These are phyloP conservation scores for Panulirus ornatus DNA, from an alignment of 1,140 invertebrate genomes.

Conservation along the genomic window DNA sequence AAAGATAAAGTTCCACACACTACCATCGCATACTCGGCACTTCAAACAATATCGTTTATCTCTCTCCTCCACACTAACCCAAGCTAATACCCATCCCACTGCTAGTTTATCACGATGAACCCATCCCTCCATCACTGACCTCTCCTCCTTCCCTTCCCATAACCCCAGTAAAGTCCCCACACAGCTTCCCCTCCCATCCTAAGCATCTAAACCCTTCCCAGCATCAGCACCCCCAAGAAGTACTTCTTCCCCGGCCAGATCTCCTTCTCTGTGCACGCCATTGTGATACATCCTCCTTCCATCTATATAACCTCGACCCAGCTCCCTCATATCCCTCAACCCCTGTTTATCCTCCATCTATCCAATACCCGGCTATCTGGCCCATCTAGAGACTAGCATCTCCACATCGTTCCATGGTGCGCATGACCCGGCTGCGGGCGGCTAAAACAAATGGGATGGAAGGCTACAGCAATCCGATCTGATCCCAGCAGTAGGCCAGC, in stretches of 20 bases:
- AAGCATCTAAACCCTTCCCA: not conserved
- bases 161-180: too few species aligned
- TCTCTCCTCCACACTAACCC: too few species aligned
- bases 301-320: conserved; percentile 8
- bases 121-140: not conserved
- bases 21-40: too few species aligned
- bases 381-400: conserved; percentile 53
- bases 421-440: conserved; percentile 1
- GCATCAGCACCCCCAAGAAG: conserved; percentile 19
- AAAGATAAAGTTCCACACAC: too few species aligned
- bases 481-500: conserved; percentile 42
- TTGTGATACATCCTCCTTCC: not conserved
- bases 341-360: conserved; percentile 45
- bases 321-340: conserved; percentile 15
- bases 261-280: not conserved
- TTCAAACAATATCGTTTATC: too few species aligned
- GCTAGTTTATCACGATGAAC: not conserved
- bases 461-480: conserved; percentile 45
- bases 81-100: too few species aligned
- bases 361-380: conserved; percentile 34
- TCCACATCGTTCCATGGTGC: conserved; percentile 10
- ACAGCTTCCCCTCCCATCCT: not conserved
- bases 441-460: conserved; percentile 56
- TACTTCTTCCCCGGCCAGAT: not conserved
- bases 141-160: not conserved